Conservation (phyloP, 2,113 vertebrate species). For the Gallinago undulata region DNA sequence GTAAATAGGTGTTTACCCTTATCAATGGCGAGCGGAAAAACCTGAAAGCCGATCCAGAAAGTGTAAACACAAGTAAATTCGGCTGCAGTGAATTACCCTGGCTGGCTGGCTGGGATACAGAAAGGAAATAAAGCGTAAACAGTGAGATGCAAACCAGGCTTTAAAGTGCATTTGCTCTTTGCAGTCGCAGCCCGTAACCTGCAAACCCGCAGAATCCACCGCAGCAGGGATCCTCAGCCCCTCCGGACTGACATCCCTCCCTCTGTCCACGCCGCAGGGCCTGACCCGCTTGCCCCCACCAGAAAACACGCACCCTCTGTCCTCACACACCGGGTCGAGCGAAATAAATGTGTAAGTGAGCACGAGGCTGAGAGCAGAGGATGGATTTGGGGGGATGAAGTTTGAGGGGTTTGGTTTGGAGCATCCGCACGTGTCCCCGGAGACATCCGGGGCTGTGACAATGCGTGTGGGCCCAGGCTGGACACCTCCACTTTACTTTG, state of each 20-base stretch:
- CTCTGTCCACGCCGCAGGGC: accelerated
- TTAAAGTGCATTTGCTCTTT: background rate
- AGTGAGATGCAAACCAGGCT: background rate
- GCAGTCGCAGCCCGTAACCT: background rate
- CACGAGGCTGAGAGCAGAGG: background rate
- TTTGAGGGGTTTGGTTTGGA: background rate
- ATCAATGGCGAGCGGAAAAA: background rate
- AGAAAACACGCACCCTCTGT: accelerated
- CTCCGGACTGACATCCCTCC: accelerated
- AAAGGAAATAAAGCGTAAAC: constrained; percentile 2
- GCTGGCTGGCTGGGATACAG: background rate
- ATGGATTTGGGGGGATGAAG: accelerated
- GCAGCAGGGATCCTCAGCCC: background rate
- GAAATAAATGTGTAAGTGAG: accelerated
- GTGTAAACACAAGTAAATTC: background rate
- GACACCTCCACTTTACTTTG: too few species aligned
- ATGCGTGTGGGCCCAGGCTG: accelerated
- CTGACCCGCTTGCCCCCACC: background rate
- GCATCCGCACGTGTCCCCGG: accelerated
- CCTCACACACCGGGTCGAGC: accelerated
- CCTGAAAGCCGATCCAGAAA: background rate
- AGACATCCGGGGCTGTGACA: accelerated
- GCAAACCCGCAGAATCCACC: background rate
- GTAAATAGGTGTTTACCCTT: background rate
- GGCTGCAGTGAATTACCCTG: background rate